Conservation (phyloP, 2,888 invertebrate genomes). For the Pollenia labialis region DNA sequence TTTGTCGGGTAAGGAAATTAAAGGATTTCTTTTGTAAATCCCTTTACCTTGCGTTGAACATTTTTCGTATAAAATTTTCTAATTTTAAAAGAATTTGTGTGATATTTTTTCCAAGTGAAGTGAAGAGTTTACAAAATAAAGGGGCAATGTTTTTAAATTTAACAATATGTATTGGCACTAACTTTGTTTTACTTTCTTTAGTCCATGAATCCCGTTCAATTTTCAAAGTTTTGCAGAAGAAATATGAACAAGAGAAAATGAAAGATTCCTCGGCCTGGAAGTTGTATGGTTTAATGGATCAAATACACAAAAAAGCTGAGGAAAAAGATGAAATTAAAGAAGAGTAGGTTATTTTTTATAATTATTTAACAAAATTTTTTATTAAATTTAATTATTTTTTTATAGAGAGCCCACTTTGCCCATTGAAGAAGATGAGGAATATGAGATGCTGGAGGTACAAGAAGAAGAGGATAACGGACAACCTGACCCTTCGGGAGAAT, state of each 20-base stretch:
- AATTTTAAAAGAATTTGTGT: background rate
- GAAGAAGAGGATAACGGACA: constrained; percentile 80
- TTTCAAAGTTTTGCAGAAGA: constrained; percentile 83
- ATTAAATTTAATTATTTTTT: background rate
- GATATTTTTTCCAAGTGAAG: background rate
- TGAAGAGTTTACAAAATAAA: no score
- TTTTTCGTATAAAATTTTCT: background rate
- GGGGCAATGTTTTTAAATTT: no score
- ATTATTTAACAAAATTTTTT: background rate
- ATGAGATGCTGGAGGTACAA: constrained; percentile 83
- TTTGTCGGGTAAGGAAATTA: constrained; percentile 77
- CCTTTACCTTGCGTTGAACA: no score
- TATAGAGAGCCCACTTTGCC: constrained; percentile 77
- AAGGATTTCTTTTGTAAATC: background rate
- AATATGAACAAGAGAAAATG: constrained; percentile 82
- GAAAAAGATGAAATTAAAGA: constrained; percentile 75
- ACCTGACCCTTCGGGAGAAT: constrained; percentile 74
- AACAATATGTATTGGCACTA: no score
- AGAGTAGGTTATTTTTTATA: constrained; percentile 77
- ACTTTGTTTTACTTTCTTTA: constrained; percentile 34
- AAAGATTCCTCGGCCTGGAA: constrained; percentile 82
- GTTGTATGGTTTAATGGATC: constrained; percentile 81
- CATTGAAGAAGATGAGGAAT: constrained; percentile 81
- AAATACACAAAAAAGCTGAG: constrained; percentile 79
- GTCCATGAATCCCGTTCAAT: constrained; percentile 83